Evolutionary conservation across 2,797 vertebrate species (phyloP).

Genomic region (Tarsius wallacei): DNA sequence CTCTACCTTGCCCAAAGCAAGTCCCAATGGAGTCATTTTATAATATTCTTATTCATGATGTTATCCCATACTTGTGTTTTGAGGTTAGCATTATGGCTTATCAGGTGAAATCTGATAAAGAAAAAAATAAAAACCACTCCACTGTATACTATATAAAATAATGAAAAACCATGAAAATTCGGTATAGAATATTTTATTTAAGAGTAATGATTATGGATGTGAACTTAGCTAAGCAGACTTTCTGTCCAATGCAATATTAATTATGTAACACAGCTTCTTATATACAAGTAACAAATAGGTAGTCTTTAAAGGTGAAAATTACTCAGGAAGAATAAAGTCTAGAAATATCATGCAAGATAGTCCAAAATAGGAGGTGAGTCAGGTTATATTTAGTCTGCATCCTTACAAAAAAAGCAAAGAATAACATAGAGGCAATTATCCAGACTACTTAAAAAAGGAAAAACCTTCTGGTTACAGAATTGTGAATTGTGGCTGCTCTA

Average conservation of each 20-base stretch:
- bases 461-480: background rate
- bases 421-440: background rate
- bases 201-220: background rate
- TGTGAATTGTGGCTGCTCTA: background rate
- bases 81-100: background rate
- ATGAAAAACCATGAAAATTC: background rate
- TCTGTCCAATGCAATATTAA: background rate
- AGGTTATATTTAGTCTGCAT: background rate
- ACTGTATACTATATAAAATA: background rate
- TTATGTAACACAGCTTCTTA: background rate
- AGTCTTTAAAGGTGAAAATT: background rate
- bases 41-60: background rate
- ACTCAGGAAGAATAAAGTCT: conserved; percentile 8
- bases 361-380: conserved; percentile 8
- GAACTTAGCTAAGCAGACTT: background rate
- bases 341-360: background rate
- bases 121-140: background rate
- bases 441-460: background rate
- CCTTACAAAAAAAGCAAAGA: conserved; percentile 31
- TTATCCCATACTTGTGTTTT: background rate
- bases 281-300: background rate
- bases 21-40: background rate
- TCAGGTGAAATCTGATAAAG: background rate
- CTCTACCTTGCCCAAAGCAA: background rate
- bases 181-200: conserved; percentile 15